Percentiles rank a stretch among this genome's conserved stretches.
phyloP scores from a whole-genome alignment of 1,140 invertebrate species.

The Cecropterus lyciades region DNA sequence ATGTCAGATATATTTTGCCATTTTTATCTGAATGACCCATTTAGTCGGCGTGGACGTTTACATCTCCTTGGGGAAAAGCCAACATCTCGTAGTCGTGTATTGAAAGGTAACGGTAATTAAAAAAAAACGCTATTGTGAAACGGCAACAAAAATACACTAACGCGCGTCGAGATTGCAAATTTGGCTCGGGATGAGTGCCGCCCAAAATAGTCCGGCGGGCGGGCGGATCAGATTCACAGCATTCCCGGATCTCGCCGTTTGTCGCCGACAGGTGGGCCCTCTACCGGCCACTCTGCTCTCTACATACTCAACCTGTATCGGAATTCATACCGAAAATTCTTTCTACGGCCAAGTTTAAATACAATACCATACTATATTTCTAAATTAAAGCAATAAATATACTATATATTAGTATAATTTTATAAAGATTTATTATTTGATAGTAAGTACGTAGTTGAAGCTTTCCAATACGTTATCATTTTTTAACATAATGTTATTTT shows the following conservation, averaged over 20 bases:
- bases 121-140: constrained; percentile 74
- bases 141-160: constrained; percentile 74
- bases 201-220: constrained; percentile 72
- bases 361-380: background rate
- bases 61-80: constrained; percentile 33
- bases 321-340: constrained; percentile 19
- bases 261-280: constrained; percentile 50
- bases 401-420: no score
- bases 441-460: no score
- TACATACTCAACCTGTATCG: constrained; percentile 11
- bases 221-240: constrained; percentile 77
- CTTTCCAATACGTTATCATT: no score
- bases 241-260: constrained; percentile 58
- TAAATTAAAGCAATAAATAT: no score
- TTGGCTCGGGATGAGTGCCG: constrained; percentile 71
- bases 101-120: constrained; percentile 36
- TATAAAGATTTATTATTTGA: no score
- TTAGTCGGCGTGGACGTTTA: constrained; percentile 30
- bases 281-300: constrained; percentile 18
- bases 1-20: constrained; percentile 68
- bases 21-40: constrained; percentile 44
- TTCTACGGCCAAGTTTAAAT: constrained; percentile 1
- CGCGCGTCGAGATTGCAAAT: constrained; percentile 78
- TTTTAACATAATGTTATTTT: no score
- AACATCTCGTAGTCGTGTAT: constrained; percentile 39